phyloP scores from a whole-genome alignment of 2,888 invertebrate genomes.

The Chromoteleia sp. region DNA sequence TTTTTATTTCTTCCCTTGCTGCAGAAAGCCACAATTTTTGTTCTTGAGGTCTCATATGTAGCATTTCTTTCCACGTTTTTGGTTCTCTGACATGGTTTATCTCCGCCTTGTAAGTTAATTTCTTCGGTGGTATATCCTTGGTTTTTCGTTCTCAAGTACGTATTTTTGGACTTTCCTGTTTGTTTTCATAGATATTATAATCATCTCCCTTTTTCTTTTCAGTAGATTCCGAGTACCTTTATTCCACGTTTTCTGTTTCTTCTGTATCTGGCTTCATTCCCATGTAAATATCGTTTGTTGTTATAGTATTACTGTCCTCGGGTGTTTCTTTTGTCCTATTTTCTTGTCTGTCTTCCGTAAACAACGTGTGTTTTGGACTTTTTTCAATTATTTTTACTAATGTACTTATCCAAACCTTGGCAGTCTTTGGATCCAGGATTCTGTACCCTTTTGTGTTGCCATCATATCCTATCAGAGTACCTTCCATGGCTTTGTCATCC shows the following conservation, averaged over 20 bases:
- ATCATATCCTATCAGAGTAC: constrained; percentile 48
- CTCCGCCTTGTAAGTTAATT: constrained; percentile 17
- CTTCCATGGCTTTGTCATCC: constrained; percentile 47
- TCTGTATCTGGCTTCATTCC: too few relatives aligned
- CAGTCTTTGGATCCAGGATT: constrained; percentile 38
- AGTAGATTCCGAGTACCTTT: too few relatives aligned
- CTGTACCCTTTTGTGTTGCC: constrained; percentile 44
- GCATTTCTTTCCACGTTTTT: constrained; percentile 34
- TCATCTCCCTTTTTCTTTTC: too few relatives aligned
- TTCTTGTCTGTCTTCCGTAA: background rate
- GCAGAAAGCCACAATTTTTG: constrained; percentile 55
- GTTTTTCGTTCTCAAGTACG: background rate
- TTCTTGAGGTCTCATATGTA: constrained; percentile 25
- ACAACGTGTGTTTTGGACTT: background rate
- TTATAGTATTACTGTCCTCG: constrained; percentile 1
- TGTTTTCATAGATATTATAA: too few relatives aligned
- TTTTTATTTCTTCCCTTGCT: constrained; percentile 72
- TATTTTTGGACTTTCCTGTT: too few relatives aligned
- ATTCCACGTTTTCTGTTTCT: too few relatives aligned
- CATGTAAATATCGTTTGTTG: too few relatives aligned
- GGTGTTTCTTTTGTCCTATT: too few relatives aligned
- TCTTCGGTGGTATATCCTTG: constrained; percentile 29
- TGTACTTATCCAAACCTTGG: constrained; percentile 51
- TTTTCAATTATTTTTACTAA: constrained; percentile 43
- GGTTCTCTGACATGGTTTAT: constrained; percentile 41